Conservation (phyloP, 2,888 invertebrate genomes). For the Cartodere bifasciata region DNA sequence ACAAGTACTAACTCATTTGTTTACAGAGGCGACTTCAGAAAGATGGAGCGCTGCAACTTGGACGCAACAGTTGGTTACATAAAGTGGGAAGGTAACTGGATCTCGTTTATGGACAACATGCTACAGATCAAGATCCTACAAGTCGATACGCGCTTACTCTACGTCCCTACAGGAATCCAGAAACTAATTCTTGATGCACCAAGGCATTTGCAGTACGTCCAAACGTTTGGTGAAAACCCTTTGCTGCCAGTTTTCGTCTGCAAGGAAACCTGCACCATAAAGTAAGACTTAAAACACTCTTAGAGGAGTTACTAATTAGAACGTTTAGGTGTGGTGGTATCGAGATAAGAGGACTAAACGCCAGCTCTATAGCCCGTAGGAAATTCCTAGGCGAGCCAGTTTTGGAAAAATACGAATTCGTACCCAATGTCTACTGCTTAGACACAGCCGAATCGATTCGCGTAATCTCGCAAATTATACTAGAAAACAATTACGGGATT, state of each 20-base stretch:
- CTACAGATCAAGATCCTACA: conserved; percentile 59
- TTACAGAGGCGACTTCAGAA: conserved; percentile 21
- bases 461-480: conserved; percentile 51
- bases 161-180: conserved; percentile 49
- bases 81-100: conserved; percentile 49
- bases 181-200: conserved; percentile 37
- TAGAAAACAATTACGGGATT: conserved; percentile 54
- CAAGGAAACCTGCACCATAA: conserved; percentile 26
- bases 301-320: too few relatives aligned
- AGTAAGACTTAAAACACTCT: too few relatives aligned
- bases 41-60: conserved; percentile 18
- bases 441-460: conserved; percentile 35
- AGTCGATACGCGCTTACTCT: conserved; percentile 50
- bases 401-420: conserved; percentile 61
- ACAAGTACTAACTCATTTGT: not conserved
- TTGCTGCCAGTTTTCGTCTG: conserved; percentile 31
- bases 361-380: conserved; percentile 58
- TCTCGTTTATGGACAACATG: conserved; percentile 77
- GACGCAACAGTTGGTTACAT: conserved; percentile 24
- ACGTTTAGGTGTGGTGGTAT: conserved; percentile 60
- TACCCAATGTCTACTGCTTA: conserved; percentile 42
- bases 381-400: conserved; percentile 60
- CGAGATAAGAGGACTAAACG: conserved; percentile 63
- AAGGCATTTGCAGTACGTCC: conserved; percentile 33
- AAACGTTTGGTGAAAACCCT: conserved; percentile 26